phyloP scores from a whole-genome alignment of 1,140 invertebrate species.

The Papilio xuthus region DNA sequence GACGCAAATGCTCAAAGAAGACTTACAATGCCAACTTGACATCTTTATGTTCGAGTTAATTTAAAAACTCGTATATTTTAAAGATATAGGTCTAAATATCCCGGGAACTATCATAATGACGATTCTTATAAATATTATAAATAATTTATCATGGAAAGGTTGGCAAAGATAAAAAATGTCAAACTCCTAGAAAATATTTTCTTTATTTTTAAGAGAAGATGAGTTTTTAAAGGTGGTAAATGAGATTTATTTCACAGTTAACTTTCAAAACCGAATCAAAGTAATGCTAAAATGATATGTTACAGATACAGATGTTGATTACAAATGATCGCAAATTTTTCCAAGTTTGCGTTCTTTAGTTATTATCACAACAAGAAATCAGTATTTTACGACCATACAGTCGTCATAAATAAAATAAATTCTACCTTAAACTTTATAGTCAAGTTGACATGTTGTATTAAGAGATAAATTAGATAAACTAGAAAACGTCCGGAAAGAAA shows the following conservation, averaged over 20 bases:
- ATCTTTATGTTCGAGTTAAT: constrained; percentile 20
- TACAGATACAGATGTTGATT: too few relatives aligned
- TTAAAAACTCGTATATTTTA: neutral
- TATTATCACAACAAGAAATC: constrained; percentile 25
- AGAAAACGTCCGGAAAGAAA: constrained; percentile 15
- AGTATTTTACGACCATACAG: constrained; percentile 30
- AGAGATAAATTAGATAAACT: constrained; percentile 28
- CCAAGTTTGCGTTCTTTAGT: constrained; percentile 22
- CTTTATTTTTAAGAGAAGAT: neutral
- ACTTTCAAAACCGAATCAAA: neutral
- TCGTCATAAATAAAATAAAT: constrained; percentile 28
- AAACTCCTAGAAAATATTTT: neutral
- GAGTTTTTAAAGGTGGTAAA: neutral
- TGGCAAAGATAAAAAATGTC: neutral
- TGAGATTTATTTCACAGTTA: neutral
- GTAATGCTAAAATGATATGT: neutral
- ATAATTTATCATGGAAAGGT: neutral
- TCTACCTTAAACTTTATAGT: constrained; percentile 32
- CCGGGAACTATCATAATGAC: neutral
- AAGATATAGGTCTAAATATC: neutral
- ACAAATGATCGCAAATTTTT: constrained; percentile 16
- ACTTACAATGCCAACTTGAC: neutral
- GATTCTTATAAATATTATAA: neutral
- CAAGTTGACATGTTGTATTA: constrained; percentile 19
- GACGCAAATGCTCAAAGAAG: constrained; percentile 50